These are phyloP conservation scores for Sarcophaga subvicina DNA, from an alignment of 2,888 invertebrate genomes.

Conservation along the genomic window DNA sequence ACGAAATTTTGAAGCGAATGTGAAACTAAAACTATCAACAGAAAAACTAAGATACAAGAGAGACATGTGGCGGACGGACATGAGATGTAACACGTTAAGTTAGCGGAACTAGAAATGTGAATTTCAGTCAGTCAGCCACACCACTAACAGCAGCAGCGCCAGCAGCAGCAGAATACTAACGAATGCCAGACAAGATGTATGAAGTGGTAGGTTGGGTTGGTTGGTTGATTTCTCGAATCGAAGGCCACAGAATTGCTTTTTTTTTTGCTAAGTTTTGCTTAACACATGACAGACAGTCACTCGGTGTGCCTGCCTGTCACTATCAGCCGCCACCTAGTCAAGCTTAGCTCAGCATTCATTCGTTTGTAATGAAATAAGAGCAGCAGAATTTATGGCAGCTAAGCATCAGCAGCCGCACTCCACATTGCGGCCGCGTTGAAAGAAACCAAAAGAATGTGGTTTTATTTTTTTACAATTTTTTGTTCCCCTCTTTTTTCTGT, in stretches of 20 bases:
- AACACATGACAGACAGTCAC: not conserved
- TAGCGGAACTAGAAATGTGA: conserved; percentile 62
- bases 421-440: conserved; percentile 34
- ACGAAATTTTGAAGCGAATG: too few species aligned
- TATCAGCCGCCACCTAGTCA: conserved; percentile 6
- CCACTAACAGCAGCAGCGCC: not conserved
- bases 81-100: conserved; percentile 68
- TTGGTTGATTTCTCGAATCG: conserved; percentile 73
- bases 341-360: not conserved
- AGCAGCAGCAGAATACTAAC: conserved; percentile 32
- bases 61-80: conserved; percentile 52
- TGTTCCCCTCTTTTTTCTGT: too few species aligned
- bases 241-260: conserved; percentile 70
- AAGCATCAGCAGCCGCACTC: conserved; percentile 31
- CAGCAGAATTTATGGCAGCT: conserved; percentile 33
- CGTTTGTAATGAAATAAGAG: conserved; percentile 23
- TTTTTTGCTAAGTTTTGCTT: conserved; percentile 17
- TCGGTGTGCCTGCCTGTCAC: too few species aligned
- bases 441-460: conserved; percentile 66
- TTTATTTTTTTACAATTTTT: conserved; percentile 8
- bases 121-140: not conserved
- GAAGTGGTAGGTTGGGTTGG: not conserved
- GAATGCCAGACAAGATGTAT: not conserved
- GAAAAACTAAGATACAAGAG: conserved; percentile 57
- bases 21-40: conserved; percentile 52